phyloP scores from a whole-genome alignment of 2,113 vertebrate species.

The Sclerurus mexicanus region DNA sequence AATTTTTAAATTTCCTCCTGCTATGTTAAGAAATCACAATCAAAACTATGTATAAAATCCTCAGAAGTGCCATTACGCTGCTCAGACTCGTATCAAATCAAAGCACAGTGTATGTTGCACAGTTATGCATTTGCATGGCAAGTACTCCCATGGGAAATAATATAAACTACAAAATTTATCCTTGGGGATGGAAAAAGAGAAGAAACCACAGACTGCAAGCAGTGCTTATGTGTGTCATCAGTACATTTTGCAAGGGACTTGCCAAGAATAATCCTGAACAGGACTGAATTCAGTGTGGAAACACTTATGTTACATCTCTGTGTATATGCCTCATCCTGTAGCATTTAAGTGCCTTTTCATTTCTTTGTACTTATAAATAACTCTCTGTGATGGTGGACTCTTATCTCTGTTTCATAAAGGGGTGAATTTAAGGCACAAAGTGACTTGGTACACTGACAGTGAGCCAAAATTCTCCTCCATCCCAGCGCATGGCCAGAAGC shows the following conservation, averaged over 20 bases:
- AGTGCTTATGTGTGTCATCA: neutral
- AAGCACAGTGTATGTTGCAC: neutral
- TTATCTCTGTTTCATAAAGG: neutral
- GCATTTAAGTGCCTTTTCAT: neutral
- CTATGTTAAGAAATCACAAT: neutral
- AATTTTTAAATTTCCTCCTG: neutral
- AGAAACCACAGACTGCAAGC: neutral
- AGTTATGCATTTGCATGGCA: conserved; percentile 40
- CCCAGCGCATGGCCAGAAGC: neutral
- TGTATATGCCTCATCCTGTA: neutral
- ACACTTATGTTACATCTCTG: neutral
- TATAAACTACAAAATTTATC: conserved; percentile 10
- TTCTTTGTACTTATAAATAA: neutral
- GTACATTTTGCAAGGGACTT: neutral
- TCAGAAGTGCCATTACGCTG: neutral
- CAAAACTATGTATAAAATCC: neutral
- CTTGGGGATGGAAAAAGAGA: neutral
- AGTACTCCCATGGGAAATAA: conserved; percentile 38
- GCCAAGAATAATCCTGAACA: neutral
- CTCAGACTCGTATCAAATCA: conserved; percentile 16
- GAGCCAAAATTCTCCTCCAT: neutral
- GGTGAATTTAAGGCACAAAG: neutral
- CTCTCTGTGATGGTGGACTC: neutral
- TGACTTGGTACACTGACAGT: neutral
- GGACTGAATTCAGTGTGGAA: neutral